Percentiles rank a stretch among this genome's conserved stretches.
Conservation (phyloP, 2,888 invertebrate genomes). For the Parnassius smintheus region DNA sequence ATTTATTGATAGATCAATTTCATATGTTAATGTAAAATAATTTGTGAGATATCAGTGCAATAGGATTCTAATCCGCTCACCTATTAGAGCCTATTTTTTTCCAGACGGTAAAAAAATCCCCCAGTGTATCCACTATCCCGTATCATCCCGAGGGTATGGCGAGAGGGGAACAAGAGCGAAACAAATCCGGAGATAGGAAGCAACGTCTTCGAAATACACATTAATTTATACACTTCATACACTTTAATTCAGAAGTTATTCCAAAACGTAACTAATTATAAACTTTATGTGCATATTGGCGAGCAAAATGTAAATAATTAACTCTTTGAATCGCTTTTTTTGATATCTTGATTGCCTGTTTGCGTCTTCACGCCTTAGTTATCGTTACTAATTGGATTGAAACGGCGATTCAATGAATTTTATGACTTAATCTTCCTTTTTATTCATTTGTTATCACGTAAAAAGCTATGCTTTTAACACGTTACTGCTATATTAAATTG, state of each 20-base stretch:
- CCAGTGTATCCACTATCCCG: no score
- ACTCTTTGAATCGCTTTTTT: constrained; percentile 13
- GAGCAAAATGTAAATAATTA: constrained; percentile 13
- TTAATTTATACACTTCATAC: no score
- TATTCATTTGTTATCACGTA: constrained; percentile 14
- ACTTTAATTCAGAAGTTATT: not conserved
- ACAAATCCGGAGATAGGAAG: no score
- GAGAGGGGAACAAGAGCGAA: no score
- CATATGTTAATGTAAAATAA: no score
- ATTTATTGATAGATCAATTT: no score
- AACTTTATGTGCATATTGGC: constrained; percentile 8
- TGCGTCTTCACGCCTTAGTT: constrained; percentile 19
- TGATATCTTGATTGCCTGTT: constrained; percentile 11
- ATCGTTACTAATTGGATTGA: constrained; percentile 24
- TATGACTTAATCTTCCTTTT: constrained; percentile 19
- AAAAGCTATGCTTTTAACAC: constrained; percentile 9
- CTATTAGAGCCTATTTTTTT: no score
- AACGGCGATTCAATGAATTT: constrained; percentile 18
- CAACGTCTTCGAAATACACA: no score
- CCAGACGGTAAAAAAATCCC: no score
- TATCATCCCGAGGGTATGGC: no score
- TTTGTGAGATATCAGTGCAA: no score
- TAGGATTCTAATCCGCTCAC: no score
- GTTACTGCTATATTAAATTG: not conserved
- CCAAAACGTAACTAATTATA: constrained; percentile 6